Evolutionary conservation across 1,140 invertebrate genomes (phyloP).

Genomic region (Heliconius melpomene): DNA sequence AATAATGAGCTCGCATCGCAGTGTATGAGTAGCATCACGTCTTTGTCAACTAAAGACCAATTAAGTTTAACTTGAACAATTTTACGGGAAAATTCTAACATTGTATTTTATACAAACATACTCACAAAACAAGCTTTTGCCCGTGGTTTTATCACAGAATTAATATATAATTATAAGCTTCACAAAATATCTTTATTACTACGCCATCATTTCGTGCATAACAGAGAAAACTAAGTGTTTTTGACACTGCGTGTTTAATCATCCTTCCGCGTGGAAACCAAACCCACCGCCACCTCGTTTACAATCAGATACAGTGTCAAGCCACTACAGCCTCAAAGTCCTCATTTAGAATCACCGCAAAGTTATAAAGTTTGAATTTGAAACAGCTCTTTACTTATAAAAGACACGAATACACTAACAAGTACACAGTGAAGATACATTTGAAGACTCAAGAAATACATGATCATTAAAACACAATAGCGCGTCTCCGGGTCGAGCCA

Average conservation of each 20-base stretch:
- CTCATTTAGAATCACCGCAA: too few species aligned
- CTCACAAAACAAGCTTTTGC: neutral
- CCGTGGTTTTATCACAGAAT: neutral
- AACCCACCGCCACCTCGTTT: too few species aligned
- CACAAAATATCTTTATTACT: neutral
- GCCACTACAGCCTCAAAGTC: too few species aligned
- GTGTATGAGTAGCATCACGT: neutral
- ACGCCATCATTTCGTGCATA: too few species aligned
- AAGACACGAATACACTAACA: neutral
- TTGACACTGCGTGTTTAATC: too few species aligned
- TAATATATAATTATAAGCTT: neutral
- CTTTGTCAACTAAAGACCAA: neutral
- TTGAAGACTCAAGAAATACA: neutral
- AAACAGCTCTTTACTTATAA: too few species aligned
- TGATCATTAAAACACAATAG: slow-evolving; percentile 6
- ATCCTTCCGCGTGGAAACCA: too few species aligned
- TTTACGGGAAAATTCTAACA: neutral
- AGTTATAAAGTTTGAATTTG: too few species aligned
- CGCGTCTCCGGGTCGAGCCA: neutral
- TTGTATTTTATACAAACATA: neutral
- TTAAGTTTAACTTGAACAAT: neutral
- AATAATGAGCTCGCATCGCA: neutral
- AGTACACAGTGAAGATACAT: neutral
- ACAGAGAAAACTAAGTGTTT: too few species aligned
- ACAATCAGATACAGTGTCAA: too few species aligned